Conservation (phyloP, 2,797 vertebrate genomes). For the Sternarchorhynchus goeldii region DNA sequence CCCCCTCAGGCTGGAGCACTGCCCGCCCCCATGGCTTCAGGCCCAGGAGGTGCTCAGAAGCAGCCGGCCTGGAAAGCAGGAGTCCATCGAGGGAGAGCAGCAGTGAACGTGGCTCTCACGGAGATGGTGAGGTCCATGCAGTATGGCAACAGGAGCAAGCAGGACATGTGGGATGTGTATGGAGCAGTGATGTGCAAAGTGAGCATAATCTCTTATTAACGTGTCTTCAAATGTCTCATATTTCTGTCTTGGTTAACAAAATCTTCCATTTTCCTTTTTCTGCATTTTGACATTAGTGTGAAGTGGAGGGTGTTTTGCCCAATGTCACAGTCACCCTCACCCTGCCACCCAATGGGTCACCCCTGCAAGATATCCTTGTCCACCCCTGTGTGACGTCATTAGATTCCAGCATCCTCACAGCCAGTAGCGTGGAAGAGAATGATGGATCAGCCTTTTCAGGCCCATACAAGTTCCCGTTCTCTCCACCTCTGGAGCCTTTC, state of each 20-base stretch:
- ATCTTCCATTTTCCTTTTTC: background rate
- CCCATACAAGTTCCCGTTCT: slow-evolving; percentile 94
- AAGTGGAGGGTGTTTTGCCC: slow-evolving; percentile 90
- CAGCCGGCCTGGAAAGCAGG: slow-evolving; percentile 88
- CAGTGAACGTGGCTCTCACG: slow-evolving; percentile 81
- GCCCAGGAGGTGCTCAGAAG: slow-evolving; percentile 74
- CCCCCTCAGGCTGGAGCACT: slow-evolving; percentile 63
- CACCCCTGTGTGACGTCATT: slow-evolving; percentile 92
- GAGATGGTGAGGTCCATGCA: slow-evolving; percentile 94
- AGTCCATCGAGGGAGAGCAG: slow-evolving; percentile 83
- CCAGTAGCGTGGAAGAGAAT: slow-evolving; percentile 80
- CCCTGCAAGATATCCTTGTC: slow-evolving; percentile 90
- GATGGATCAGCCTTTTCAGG: slow-evolving; percentile 88
- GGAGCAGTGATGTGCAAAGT: slow-evolving; percentile 93
- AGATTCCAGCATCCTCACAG: slow-evolving; percentile 86
- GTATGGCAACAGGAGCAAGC: slow-evolving; percentile 81
- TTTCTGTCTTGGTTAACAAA: slow-evolving; percentile 1
- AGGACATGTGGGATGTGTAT: slow-evolving; percentile 90
- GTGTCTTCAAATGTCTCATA: slow-evolving; percentile 5
- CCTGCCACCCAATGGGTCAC: slow-evolving; percentile 89
- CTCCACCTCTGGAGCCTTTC: slow-evolving; percentile 88
- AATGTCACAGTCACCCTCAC: slow-evolving; percentile 87
- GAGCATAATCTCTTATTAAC: slow-evolving; percentile 55
- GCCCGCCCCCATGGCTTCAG: slow-evolving; percentile 53
- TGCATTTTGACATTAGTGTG: slow-evolving; percentile 78